Evolutionary conservation across 1,140 invertebrate genomes (phyloP), one percentile per base, ranked within the genome.

Genomic region (Dendroctonus valens): DNA sequence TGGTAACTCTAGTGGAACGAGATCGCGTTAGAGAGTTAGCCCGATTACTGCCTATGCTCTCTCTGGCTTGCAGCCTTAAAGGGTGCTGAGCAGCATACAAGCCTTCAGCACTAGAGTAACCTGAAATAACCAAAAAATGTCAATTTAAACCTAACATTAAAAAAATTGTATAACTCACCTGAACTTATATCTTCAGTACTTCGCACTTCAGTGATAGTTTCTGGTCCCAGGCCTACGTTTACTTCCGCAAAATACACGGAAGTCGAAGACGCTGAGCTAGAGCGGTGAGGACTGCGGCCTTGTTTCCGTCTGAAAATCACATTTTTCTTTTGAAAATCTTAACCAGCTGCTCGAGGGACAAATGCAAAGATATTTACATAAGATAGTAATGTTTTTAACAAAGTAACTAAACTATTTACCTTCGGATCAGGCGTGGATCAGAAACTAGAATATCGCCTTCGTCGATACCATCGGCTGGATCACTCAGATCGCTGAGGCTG

Each of bases 401-500:
- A 11, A 14, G 12, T 46, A 2, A 46, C 44, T 46, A 46, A 46
- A 46, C 12, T 46, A 14, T 46, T 51, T 41, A 66, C 64, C 64
- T 55, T 68, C 79, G 57, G 40, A 71, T 41, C 6, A 74, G 57
- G 11, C 69, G 62, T 5, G 75, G 69, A 52, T 77, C 76, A 12
- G 66, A 73, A 15, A 73, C 69, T 41, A 68, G 66, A 37, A 74
- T 68, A 41, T 70, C 68, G 53, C 41, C 63, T 63, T 76, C 75
- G 14, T 81, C 81, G 64, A 77, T 78, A 6, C 77, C 83, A 38
- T 67, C 60, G 42, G 61, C 54, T 26, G 69, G 66, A 62, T 77
- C 78, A 26, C 84, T 86, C 60, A 97, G 79, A 81, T 96, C 94
- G 71, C 91, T 93, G 48, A 95, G 83, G 78, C 93, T 95, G 80